Base-by-base conservation (phyloP, 2,113 vertebrate genomes). In the Hymenochirus boettgeri region DNA sequence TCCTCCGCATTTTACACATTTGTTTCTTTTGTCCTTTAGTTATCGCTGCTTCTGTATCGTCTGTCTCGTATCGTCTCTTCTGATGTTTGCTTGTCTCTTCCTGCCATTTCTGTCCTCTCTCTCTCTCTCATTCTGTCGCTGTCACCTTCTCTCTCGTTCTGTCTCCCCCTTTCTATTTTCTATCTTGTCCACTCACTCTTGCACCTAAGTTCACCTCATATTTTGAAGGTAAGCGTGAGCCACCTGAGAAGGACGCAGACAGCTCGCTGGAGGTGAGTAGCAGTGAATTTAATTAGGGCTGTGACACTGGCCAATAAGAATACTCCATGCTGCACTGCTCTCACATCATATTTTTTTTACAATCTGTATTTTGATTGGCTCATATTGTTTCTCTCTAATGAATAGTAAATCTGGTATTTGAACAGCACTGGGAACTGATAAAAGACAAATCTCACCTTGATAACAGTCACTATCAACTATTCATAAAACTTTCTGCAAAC, bases 191-290 rank as follows among this genome's bases (percentile, higher is more conserved):
- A 42, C 52, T 25, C 58, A 67, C 46, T 62, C 54, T 57, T 52
- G 42, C 54, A 67, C 64, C 56, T 67, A 67, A 67, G 64, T 59
- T 67, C 64, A 67, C 64, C 64, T 67, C 64, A 67, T 67, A 67
- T 86, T 84, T 77, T 77, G 79, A 90, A 98, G 96, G 90, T 79
- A 92, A 92, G 76, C 92, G 90, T 76, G 93, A 97, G 70, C 76
- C 81, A 7, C 88, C 88, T 1, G 93, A 94, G 80, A 94, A 91
- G 85, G 84, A 87, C 0, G 83, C 82, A 54, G 94, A 94, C 84
- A 96, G 89, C 83, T 84, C 90, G 71, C 89, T 95, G 74, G 96
- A 99, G 95, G 96, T 99, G 91, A 95, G 96, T 93, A 82, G 82
- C 82, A 75, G 75, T 78, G 71, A 82, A 80, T 79, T 60, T 52